Percentiles rank a stretch among this genome's conserved stretches.
phyloP scores from a whole-genome alignment of 2,888 invertebrate genomes.

The Dryobotodes eremita region DNA sequence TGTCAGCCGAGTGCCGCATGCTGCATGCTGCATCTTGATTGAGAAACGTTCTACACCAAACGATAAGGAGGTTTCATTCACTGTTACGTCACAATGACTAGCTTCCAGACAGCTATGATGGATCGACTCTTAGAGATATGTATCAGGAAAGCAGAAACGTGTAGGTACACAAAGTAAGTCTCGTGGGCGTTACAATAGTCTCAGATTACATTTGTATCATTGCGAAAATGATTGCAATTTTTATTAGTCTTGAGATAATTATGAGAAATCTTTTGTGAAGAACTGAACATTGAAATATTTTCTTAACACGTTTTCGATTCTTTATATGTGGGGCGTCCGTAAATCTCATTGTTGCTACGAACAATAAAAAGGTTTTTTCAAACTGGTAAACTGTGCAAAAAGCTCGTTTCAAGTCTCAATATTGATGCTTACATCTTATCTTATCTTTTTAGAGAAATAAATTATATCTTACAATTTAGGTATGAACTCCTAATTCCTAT shows the following conservation, averaged over 20 bases:
- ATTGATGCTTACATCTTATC: slow-evolving; percentile 11
- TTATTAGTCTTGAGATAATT: slow-evolving; percentile 48
- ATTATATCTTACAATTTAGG: slow-evolving; percentile 39
- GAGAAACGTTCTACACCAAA: slow-evolving; percentile 53
- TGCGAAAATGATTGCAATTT: slow-evolving; percentile 58
- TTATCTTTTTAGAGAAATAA: no score
- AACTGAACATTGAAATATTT: slow-evolving; percentile 24
- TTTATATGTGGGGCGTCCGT: background rate
- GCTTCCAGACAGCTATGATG: slow-evolving; percentile 64
- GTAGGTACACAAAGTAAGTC: slow-evolving; percentile 41
- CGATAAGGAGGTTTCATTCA: slow-evolving; percentile 49
- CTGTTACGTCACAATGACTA: slow-evolving; percentile 59
- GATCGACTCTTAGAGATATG: slow-evolving; percentile 63
- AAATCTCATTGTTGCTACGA: slow-evolving; percentile 4
- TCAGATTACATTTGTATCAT: slow-evolving; percentile 54
- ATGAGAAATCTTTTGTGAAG: slow-evolving; percentile 51
- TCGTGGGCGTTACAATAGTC: slow-evolving; percentile 66
- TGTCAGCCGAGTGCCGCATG: slow-evolving; percentile 43
- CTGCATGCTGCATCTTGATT: slow-evolving; percentile 57
- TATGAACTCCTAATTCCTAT: slow-evolving; percentile 44
- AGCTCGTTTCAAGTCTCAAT: background rate
- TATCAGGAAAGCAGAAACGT: slow-evolving; percentile 60
- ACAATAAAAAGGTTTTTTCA: background rate
- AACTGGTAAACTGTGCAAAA: background rate
- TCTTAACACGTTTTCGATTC: slow-evolving; percentile 12